Evolutionary conservation across 1,140 invertebrate species (phyloP).

Genomic region (Formica selysi): DNA sequence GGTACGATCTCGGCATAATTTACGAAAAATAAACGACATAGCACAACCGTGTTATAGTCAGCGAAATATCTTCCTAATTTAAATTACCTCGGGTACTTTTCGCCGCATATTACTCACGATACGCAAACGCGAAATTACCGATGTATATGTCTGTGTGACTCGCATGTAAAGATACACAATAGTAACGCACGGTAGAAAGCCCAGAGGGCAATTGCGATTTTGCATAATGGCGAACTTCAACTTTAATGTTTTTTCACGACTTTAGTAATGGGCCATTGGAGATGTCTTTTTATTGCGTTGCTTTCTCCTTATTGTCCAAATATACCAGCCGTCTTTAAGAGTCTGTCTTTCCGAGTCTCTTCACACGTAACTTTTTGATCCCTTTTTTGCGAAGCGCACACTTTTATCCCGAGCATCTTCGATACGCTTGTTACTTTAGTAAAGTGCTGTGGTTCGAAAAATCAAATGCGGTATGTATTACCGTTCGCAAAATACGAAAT

Average conservation of each 20-base stretch:
- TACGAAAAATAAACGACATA: constrained; percentile 60
- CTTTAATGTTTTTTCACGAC: constrained; percentile 83
- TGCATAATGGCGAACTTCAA: constrained; percentile 81
- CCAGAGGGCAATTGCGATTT: constrained; percentile 76
- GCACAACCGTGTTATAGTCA: constrained; percentile 24
- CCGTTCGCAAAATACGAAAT: constrained; percentile 12
- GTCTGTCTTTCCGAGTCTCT: neutral
- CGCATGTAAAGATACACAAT: constrained; percentile 6
- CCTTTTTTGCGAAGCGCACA: constrained; percentile 5
- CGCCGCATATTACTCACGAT: constrained; percentile 9
- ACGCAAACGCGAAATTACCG: neutral
- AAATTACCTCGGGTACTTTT: constrained; percentile 42
- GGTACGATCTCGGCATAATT: constrained; percentile 33
- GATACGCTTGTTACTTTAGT: neutral
- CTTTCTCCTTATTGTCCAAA: constrained; percentile 3
- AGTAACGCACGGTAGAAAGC: constrained; percentile 21
- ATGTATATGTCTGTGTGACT: neutral
- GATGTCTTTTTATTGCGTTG: constrained; percentile 72
- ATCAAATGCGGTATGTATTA: constrained; percentile 25
- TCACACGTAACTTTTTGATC: neutral
- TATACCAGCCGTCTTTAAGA: neutral
- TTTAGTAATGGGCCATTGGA: constrained; percentile 79
- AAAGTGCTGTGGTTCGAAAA: constrained; percentile 13
- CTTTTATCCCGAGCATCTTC: neutral
- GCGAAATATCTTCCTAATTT: constrained; percentile 52